These are phyloP conservation scores for Chrysotoxum bicinctum DNA, from an alignment of 2,888 invertebrate species.

Conservation along the genomic window DNA sequence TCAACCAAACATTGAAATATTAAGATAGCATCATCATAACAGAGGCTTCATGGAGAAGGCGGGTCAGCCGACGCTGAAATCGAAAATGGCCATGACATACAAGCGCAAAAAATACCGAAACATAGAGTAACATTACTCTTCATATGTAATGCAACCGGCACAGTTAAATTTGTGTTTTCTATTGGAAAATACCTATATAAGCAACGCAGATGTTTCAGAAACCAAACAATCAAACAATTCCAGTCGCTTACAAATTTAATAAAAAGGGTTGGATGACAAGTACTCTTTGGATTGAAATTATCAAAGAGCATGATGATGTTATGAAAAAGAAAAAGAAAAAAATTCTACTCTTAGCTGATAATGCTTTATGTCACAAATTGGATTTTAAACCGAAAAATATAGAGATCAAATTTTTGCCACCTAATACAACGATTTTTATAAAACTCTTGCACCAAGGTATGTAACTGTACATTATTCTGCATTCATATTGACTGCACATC, in stretches of 20 bases:
- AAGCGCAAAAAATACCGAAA: not conserved
- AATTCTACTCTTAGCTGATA: too few species aligned
- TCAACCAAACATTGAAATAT: too few species aligned
- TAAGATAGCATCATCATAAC: too few species aligned
- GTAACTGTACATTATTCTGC: too few species aligned
- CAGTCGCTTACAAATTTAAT: slow-evolving; percentile 24
- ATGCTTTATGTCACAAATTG: too few species aligned
- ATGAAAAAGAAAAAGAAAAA: too few species aligned
- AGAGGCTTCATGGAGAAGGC: not conserved
- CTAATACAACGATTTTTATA: too few species aligned
- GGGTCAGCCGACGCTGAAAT: not conserved
- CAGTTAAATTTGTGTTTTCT: slow-evolving; percentile 39
- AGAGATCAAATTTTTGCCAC: too few species aligned
- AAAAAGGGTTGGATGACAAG: too few species aligned
- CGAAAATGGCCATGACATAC: not conserved
- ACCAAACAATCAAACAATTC: slow-evolving; percentile 31
- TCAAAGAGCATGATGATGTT: slow-evolving; percentile 7
- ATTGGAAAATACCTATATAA: slow-evolving; percentile 34
- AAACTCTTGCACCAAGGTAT: too few species aligned
- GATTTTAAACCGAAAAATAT: too few species aligned
- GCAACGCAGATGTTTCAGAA: slow-evolving; percentile 34
- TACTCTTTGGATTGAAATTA: slow-evolving; percentile 26
- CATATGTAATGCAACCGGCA: slow-evolving; percentile 43
- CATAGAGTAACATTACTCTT: slow-evolving; percentile 20
- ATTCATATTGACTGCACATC: too few species aligned